These are phyloP conservation scores for Machaerirhynchus nigripectus DNA, from an alignment of 2,113 vertebrate genomes.

Conservation along the genomic window DNA sequence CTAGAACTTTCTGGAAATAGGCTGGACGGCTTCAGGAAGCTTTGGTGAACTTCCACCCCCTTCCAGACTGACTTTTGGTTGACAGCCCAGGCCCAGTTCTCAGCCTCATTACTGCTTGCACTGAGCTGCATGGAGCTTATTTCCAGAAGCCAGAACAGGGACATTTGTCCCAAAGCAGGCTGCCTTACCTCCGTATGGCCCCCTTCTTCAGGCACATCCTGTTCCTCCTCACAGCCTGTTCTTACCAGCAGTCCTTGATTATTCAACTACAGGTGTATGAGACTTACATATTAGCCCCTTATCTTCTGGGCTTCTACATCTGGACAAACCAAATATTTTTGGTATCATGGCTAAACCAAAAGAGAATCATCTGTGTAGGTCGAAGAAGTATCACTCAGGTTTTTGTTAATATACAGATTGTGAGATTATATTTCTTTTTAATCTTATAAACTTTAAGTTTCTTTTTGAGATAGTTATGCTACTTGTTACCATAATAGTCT, in stretches of 20 bases:
- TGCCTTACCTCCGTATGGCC: neutral
- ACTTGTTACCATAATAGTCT: neutral
- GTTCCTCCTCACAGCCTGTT: neutral
- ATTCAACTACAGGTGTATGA: too few species aligned
- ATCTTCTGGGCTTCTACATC: neutral
- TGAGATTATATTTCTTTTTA: neutral
- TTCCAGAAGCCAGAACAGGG: neutral
- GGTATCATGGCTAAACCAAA: neutral
- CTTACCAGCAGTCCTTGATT: neutral
- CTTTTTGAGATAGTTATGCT: neutral
- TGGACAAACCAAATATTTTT: neutral
- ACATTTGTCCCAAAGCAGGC: neutral
- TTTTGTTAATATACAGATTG: neutral
- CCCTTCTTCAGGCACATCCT: neutral
- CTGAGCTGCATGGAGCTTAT: neutral
- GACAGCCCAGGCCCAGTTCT: fast-evolving
- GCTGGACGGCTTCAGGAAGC: neutral
- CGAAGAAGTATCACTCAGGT: neutral
- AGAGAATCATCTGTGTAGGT: neutral
- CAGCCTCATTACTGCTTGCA: neutral
- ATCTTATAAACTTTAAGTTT: neutral
- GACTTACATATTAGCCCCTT: neutral
- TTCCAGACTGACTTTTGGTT: neutral
- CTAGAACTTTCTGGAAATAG: neutral
- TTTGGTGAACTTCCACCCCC: neutral